Evolutionary conservation across 2,113 vertebrate species (phyloP).

Genomic region (Labeo rohita): DNA sequence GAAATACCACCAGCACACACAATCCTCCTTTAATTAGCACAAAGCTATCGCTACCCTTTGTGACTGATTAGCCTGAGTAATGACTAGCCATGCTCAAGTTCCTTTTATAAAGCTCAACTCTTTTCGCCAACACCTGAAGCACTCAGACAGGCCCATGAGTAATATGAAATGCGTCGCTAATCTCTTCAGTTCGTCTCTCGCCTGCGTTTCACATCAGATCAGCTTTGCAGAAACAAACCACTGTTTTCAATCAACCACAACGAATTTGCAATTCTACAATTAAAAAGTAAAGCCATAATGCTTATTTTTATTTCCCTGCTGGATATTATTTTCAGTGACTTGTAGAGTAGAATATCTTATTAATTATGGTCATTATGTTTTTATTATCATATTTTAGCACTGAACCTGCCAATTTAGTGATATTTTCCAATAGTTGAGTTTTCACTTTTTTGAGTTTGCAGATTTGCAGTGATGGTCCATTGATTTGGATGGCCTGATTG

Average conservation of each 20-base stretch:
- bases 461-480: not conserved
- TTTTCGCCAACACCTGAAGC: slow-evolving; percentile 2
- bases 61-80: slow-evolving; percentile 41
- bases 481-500: not conserved
- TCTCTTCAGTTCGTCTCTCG: not conserved
- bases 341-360: not conserved
- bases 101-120: slow-evolving; percentile 14
- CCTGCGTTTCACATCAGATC: not conserved
- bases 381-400: not conserved
- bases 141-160: slow-evolving; percentile 22
- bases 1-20: slow-evolving; percentile 6
- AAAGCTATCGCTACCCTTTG: slow-evolving; percentile 18
- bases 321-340: not conserved
- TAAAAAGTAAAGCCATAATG: not conserved
- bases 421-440: not conserved
- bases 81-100: slow-evolving; percentile 23
- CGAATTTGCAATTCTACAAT: not conserved
- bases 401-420: not conserved
- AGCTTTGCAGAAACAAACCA: not conserved
- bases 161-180: not conserved
- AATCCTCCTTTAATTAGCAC: slow-evolving; percentile 38
- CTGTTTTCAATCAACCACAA: not conserved
- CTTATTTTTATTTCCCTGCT: not conserved
- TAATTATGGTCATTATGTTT: not conserved
- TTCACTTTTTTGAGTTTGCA: not conserved